Conservation (phyloP, 2,113 vertebrate genomes). For the Eudyptes chrysolophus region DNA sequence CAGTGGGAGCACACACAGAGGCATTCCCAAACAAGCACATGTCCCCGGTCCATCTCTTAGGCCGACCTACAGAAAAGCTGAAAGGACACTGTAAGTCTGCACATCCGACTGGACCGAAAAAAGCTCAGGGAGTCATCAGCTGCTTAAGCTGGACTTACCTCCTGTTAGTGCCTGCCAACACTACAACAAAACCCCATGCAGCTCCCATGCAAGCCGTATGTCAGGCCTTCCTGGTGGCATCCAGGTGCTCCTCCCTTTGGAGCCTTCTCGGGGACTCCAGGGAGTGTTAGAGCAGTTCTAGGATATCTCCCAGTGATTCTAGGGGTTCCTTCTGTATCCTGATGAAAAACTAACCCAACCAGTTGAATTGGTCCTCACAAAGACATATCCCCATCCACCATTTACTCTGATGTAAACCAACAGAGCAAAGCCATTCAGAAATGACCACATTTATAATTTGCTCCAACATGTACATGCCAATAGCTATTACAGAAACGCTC, state of each 20-base stretch:
- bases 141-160: neutral
- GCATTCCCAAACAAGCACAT: neutral
- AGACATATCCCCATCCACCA: neutral
- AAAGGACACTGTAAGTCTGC: neutral
- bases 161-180: neutral
- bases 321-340: neutral
- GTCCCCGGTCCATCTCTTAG: neutral
- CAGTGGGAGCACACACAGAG: neutral
- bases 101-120: neutral
- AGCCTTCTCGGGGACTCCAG: neutral
- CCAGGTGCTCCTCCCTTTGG: neutral
- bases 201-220: neutral
- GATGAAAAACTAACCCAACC: neutral
- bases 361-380: neutral
- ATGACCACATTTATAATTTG: neutral
- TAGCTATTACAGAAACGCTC: neutral
- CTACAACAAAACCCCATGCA: neutral
- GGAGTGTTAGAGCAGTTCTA: neutral
- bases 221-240: neutral
- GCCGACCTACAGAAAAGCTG: neutral
- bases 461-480: neutral
- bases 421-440: neutral
- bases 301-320: neutral
- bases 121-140: neutral
- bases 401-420: neutral